phyloP scores from a whole-genome alignment of 2,797 vertebrate species.

The Alca torda region DNA sequence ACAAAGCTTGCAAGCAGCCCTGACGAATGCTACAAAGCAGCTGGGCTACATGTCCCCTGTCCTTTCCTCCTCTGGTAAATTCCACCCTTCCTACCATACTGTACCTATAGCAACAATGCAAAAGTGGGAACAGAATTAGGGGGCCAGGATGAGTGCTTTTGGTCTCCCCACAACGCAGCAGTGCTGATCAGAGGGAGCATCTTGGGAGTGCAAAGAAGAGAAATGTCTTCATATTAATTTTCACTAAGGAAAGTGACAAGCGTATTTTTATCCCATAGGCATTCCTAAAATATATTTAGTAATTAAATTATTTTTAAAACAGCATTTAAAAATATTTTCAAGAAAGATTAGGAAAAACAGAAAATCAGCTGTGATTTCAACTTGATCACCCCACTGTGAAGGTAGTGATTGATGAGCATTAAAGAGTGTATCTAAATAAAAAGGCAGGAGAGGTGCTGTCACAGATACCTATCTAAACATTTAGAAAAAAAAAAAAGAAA shows the following conservation, averaged over 20 bases:
- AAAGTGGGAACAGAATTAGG: not conserved
- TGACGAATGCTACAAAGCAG: not conserved
- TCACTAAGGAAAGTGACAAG: not conserved
- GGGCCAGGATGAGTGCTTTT: not conserved
- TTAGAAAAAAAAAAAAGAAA: not conserved
- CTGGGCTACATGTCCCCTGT: rapidly evolving
- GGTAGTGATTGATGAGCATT: not conserved
- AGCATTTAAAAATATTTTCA: not conserved
- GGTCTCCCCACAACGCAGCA: not conserved
- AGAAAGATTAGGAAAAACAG: not conserved
- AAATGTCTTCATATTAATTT: not conserved
- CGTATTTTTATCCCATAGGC: not conserved
- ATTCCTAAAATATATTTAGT: not conserved
- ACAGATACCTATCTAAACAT: not conserved
- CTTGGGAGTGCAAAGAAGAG: not conserved
- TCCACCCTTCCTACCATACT: not conserved
- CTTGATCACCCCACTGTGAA: not conserved
- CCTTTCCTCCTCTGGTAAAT: not conserved
- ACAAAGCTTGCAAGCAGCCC: not conserved
- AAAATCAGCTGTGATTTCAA: not conserved
- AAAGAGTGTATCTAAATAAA: not conserved
- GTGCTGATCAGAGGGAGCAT: not conserved
- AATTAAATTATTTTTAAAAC: not conserved
- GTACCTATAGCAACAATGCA: not conserved
- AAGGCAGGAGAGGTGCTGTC: not conserved